These are phyloP conservation scores for Ophiodon elongatus DNA, from an alignment of 2,113 vertebrate species.

Conservation along the genomic window DNA sequence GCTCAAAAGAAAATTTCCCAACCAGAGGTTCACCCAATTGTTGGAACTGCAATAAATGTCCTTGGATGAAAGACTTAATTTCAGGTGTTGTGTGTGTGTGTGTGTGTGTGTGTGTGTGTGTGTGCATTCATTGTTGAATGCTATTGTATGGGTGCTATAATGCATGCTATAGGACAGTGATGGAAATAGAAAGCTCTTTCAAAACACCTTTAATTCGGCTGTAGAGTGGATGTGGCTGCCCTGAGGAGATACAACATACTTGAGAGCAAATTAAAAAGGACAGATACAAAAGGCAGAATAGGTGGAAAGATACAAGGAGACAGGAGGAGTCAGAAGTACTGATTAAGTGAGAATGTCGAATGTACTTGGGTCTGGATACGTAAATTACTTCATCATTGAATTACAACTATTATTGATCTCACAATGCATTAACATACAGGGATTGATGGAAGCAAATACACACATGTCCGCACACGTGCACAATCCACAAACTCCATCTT, in stretches of 20 bases:
- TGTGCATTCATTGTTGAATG: neutral
- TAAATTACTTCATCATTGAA: slow-evolving; percentile 43
- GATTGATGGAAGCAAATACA: slow-evolving; percentile 5
- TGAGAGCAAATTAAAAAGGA: slow-evolving; percentile 48
- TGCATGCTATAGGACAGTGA: slow-evolving; percentile 28
- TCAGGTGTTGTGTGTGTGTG: slow-evolving; percentile 1
- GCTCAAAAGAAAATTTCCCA: slow-evolving; percentile 3
- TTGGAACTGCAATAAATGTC: slow-evolving; percentile 9
- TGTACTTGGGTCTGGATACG: slow-evolving; percentile 15
- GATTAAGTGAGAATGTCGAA: slow-evolving; percentile 30
- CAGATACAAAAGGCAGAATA: slow-evolving; percentile 44
- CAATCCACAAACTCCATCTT: slow-evolving; percentile 47
- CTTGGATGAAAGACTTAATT: slow-evolving; percentile 1
- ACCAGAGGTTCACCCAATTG: neutral
- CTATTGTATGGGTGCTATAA: neutral
- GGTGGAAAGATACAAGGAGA: slow-evolving; percentile 35
- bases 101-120: slow-evolving; percentile 4
- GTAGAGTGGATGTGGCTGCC: slow-evolving; percentile 34
- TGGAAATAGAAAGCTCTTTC: slow-evolving; percentile 45
- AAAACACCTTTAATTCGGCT: slow-evolving; percentile 53
- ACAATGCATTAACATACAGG: neutral
- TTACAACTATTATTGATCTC: slow-evolving; percentile 39
- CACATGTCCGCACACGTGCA: neutral
- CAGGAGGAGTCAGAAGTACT: neutral
- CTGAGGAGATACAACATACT: slow-evolving; percentile 41